Base-by-base conservation (phyloP, 2,113 vertebrate species). In the Pterocles orientalis region DNA sequence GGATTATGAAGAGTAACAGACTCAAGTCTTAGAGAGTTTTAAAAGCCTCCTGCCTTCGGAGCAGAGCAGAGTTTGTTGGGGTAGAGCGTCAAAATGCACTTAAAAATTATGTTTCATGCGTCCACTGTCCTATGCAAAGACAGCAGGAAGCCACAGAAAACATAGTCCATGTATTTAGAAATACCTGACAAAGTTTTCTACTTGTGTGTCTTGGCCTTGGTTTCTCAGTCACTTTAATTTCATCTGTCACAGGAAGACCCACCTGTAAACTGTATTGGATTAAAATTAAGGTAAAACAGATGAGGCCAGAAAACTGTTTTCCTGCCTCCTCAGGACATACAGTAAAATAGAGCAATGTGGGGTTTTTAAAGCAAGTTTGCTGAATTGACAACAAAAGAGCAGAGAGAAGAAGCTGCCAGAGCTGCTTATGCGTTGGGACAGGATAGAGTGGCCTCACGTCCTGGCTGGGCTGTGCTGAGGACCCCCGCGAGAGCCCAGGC, bases 181-280 rank as follows among this genome's bases (percentile, higher is more conserved):
- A 70, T 7, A 45, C 54, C 41, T 66, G 24, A 16, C 23, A 62
- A 33, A 48, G 18, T 36, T 65, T 88, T 26, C 54, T 80, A 7
- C 54, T 88, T 0, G 0, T n/a, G 18, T 36, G 33, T 64, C 88
- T 92, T 86, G 76, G 31, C 83, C 68, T 84, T 80, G 64, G 18
- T 70, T 96, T 86, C 80, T 84, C 68, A 83, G 50, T 43, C 28
- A 50, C 31, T 81, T 92, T 4, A 31, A 53, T 92, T 92, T 86
- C 54, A 48, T 84, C 76, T 92, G 80, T 86, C 68, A 86, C 45
- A 36, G 64, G 54, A 72, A 86, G 45, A 96, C 64, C 76, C n/a
- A 88, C 61, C 89, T 94, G 72, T 77, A 91, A 88, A 91, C 23
- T 28, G 48, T 90, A 81, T 57, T 61, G 66, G 41, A 86, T 73